Conservation (phyloP, 2,113 vertebrate genomes). For the Cavia aperea region DNA sequence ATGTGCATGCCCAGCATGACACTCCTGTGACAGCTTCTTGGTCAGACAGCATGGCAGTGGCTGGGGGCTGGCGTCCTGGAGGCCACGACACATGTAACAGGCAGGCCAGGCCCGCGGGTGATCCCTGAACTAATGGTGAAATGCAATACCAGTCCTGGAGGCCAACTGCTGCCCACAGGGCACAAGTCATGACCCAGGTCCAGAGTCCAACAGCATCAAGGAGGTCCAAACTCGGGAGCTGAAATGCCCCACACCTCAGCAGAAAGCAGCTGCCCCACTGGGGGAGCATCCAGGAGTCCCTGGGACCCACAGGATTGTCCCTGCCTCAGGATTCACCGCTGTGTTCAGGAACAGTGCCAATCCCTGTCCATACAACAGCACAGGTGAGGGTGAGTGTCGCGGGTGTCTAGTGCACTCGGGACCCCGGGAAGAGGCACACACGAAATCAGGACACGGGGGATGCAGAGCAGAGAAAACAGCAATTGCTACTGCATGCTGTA, state of each 20-base stretch:
- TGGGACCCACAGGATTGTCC: neutral
- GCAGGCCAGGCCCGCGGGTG: neutral
- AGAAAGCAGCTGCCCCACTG: neutral
- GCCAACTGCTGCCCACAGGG: neutral
- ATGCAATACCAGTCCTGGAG: neutral
- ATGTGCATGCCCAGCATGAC: neutral
- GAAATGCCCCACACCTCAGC: neutral
- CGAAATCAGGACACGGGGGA: too few relatives aligned
- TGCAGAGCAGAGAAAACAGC: too few relatives aligned
- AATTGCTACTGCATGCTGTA: too few relatives aligned
- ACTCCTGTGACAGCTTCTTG: neutral
- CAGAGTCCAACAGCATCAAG: neutral
- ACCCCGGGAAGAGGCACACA: too few relatives aligned
- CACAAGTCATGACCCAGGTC: neutral
- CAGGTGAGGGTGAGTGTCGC: neutral
- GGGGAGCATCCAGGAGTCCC: neutral
- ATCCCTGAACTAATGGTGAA: neutral
- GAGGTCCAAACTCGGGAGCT: neutral
- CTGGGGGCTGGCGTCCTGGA: neutral
- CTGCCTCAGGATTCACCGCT: neutral
- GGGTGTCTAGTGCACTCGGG: too few relatives aligned
- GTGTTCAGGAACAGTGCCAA: neutral
- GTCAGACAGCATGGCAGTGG: neutral
- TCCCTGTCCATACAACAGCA: neutral
- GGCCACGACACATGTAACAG: neutral